phyloP scores from a whole-genome alignment of 2,113 vertebrate genomes.

The Dromas ardeola region DNA sequence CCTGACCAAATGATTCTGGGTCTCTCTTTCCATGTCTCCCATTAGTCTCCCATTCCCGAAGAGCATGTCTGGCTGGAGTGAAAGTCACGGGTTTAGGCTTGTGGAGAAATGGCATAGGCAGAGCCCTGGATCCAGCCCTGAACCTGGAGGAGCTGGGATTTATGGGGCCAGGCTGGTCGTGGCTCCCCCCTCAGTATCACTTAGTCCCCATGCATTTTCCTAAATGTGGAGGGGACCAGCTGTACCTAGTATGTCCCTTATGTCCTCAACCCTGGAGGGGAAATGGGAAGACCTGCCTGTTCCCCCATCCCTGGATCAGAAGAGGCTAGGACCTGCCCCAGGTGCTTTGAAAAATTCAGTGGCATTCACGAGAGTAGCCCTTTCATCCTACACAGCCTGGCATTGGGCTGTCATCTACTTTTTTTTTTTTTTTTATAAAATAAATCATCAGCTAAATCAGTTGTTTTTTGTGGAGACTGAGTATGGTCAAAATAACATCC shows the following conservation, averaged over 20 bases:
- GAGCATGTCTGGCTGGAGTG: background rate
- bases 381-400: background rate
- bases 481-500: background rate
- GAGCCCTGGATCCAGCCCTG: background rate
- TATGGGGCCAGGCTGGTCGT: background rate
- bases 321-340: background rate
- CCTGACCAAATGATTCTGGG: accelerated
- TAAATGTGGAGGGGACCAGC: background rate
- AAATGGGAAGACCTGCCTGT: background rate
- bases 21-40: background rate
- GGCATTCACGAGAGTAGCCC: background rate
- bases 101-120: background rate
- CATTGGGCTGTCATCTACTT: background rate
- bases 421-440: background rate
- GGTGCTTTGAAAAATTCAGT: background rate
- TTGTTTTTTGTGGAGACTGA: background rate
- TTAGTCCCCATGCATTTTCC: accelerated
- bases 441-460: background rate
- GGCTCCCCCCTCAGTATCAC: accelerated
- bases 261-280: accelerated
- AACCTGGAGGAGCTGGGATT: background rate
- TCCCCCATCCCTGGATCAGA: background rate
- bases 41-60: background rate
- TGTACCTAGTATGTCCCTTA: background rate
- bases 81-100: background rate